A percentile compares a stretch with the other conserved stretches of the same genome.
Conservation (phyloP, 2,888 invertebrate genomes). For the Merodon equestris region DNA sequence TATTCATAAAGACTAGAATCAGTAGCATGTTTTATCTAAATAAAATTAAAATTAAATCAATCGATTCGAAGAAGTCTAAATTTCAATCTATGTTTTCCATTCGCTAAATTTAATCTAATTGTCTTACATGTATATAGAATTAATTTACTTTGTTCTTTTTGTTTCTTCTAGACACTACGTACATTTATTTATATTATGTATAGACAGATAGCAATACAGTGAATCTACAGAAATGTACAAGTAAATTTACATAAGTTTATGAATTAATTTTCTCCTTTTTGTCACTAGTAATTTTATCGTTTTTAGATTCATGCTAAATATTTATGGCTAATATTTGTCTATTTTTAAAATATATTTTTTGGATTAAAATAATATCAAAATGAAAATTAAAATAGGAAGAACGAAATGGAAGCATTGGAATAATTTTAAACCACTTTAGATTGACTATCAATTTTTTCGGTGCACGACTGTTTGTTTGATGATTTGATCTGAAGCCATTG, state of each 20-base stretch:
- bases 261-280: slow-evolving; percentile 34
- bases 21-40: slow-evolving; percentile 59
- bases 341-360: slow-evolving; percentile 5
- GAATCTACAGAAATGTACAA: slow-evolving; percentile 56
- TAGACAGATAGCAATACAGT: slow-evolving; percentile 46
- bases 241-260: slow-evolving; percentile 56
- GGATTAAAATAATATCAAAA: slow-evolving; percentile 5
- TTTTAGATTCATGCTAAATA: neutral
- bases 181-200: slow-evolving; percentile 17
- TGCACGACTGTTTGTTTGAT: slow-evolving; percentile 39
- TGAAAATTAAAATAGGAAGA: slow-evolving; percentile 21
- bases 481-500: slow-evolving; percentile 75
- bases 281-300: slow-evolving; percentile 2
- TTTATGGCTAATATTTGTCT: neutral
- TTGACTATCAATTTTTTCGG: too few species aligned
- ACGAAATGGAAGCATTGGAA: slow-evolving; percentile 53
- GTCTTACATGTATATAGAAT: neutral
- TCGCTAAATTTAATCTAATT: too few species aligned
- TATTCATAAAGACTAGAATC: slow-evolving; percentile 67
- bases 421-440: slow-evolving; percentile 4
- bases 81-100: slow-evolving; percentile 24
- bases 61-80: slow-evolving; percentile 19
- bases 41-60: slow-evolving; percentile 1
- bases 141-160: slow-evolving; percentile 27
- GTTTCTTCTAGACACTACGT: slow-evolving; percentile 21